Evolutionary conservation across 2,888 invertebrate species (phyloP), one percentile per base, ranked within the genome.

Genomic region (Lochmaea capreae): DNA sequence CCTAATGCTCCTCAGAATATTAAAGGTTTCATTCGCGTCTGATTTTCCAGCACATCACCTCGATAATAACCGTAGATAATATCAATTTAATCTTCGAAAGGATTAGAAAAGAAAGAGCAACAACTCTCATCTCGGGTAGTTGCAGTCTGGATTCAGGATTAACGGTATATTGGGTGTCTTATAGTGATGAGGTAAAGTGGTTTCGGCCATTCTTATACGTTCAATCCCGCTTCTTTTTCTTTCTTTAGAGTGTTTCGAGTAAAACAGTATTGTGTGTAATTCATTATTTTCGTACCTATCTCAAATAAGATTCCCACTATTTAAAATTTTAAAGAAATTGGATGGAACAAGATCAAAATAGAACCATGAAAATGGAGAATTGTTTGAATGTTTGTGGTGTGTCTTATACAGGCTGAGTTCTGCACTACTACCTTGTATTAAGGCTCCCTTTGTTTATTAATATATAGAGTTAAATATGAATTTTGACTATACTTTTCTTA

Each of bases 151-250:
- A 68, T 65, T 73, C 68, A 49, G 66, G 73, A 73, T 73, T 73
- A 70, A 73, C 73, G 69, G 73, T 73, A 70, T 73, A 73, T 73
- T 73, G 68, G 69, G 73, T 69, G 73, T 69, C 73, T 73, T 69
- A 73, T 66, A 73, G 73, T 73, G 75, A 75, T 75, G 75, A 75
- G 69, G 68, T 69, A 65, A 72, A 75, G 75, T 75, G 75, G 75
- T 68, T 75, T 75, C 65, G 59, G 67, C 72, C 75, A 75, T 75
- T 75, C 72, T 75, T 71, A 71, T 67, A 71, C 61, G 71, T 49
- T 66, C 61, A 71, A 71, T 71, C 71, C 62, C 57, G 65, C 65
- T 71, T 57, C 43, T 26, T 46, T 43, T 58, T 62, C 39, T 62
- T 39, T 69, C 46, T 71, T 67, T 46, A 42, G 46, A 18, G n/a